Evolutionary conservation across 2,797 vertebrate genomes (phyloP).

Genomic region (Poecilia wingei): DNA sequence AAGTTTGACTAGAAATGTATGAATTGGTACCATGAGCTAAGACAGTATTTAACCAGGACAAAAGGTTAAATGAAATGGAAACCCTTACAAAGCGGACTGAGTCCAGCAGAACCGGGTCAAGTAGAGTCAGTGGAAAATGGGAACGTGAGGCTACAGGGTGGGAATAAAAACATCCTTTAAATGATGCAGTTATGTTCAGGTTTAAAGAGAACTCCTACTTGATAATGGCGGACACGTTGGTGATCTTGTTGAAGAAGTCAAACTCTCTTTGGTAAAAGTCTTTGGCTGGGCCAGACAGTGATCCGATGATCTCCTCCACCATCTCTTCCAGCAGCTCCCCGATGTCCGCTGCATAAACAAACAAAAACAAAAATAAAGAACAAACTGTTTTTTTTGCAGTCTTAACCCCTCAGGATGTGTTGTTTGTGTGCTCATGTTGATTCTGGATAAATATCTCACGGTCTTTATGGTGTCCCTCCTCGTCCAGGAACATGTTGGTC

Average conservation of each 20-base stretch:
- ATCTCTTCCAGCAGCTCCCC: conserved; percentile 96
- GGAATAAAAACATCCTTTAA: background rate
- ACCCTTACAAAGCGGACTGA: background rate
- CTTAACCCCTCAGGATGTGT: too few relatives aligned
- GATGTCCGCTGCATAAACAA: conserved; percentile 86
- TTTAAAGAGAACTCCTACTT: conserved; percentile 77
- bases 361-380: background rate
- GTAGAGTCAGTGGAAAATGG: background rate
- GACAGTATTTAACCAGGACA: background rate
- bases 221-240: conserved; percentile 94
- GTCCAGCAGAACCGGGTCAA: background rate
- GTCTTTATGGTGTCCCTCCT: conserved; percentile 94
- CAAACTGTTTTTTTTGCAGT: background rate
- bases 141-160: background rate
- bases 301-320: conserved; percentile 93
- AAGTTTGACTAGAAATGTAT: background rate
- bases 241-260: conserved; percentile 98
- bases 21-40: background rate
- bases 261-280: conserved; percentile 98
- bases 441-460: conserved; percentile 77
- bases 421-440: too few relatives aligned
- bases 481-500: conserved; percentile 93
- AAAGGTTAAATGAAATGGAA: background rate
- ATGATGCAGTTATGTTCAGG: background rate
- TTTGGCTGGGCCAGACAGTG: conserved; percentile 94